Percentiles rank a stretch among this genome's conserved stretches.
Evolutionary conservation across 2,113 vertebrate genomes (phyloP).

Genomic region (Etia nguti): DNA sequence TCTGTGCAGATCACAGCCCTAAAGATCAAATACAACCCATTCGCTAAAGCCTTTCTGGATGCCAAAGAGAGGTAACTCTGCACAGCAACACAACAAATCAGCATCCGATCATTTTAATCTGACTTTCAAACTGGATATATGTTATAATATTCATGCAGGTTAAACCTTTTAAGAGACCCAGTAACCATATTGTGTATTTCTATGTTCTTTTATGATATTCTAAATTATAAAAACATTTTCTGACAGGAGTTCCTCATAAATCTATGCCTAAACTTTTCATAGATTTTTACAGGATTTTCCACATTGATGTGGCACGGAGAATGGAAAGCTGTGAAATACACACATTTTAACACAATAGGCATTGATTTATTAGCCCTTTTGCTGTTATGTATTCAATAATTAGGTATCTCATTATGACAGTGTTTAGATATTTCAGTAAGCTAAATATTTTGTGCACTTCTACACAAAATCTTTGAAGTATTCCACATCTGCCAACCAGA

Average conservation of each 20-base stretch:
- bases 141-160: too few relatives aligned
- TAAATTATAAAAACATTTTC: not conserved
- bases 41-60: conserved; percentile 97
- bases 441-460: not conserved
- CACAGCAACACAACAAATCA: not conserved
- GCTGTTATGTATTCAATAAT: not conserved
- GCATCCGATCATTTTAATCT: not conserved
- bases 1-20: conserved; percentile 89
- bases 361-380: not conserved
- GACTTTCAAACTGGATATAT: not conserved
- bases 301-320: not conserved
- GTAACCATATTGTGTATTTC: not conserved
- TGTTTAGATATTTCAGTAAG: not conserved
- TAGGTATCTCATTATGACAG: not conserved
- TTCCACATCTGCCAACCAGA: not conserved
- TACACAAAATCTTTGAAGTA: not conserved
- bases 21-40: conserved; percentile 99
- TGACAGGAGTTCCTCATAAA: not conserved
- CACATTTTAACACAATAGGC: not conserved
- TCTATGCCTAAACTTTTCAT: not conserved
- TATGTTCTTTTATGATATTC: not conserved
- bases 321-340: not conserved
- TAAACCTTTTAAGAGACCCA: not conserved
- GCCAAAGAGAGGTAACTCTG: conserved; percentile 87
- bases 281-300: not conserved